These are phyloP conservation scores for Mus minutoides DNA, from an alignment of 2,797 vertebrate genomes.

Conservation along the genomic window DNA sequence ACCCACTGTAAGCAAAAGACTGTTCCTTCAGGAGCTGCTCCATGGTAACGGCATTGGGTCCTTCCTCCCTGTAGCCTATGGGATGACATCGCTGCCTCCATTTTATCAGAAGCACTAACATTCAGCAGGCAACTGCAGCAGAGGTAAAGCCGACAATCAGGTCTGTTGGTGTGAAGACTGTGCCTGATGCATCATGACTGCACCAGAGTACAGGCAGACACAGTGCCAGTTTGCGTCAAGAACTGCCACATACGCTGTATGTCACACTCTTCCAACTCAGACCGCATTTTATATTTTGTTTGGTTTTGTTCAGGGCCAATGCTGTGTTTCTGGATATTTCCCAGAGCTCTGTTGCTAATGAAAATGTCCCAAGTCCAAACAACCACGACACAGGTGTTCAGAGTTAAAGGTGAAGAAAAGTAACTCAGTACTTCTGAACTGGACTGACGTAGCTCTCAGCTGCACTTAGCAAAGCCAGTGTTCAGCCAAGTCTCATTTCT, in stretches of 20 bases:
- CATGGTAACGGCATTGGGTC: not conserved
- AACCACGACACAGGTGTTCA: not conserved
- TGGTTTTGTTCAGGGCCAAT: not conserved
- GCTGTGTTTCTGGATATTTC: not conserved
- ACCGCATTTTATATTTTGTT: not conserved
- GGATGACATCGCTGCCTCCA: not conserved
- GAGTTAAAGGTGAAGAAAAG: not conserved
- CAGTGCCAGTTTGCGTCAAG: not conserved
- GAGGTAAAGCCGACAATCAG: not conserved
- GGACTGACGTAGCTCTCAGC: not conserved
- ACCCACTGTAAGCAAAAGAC: not conserved
- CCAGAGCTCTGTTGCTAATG: not conserved
- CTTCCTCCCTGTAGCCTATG: not conserved
- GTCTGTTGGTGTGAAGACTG: not conserved
- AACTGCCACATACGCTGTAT: not conserved
- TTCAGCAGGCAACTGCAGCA: not conserved
- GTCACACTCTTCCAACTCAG: not conserved
- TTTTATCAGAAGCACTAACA: not conserved
- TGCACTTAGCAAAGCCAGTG: not conserved
- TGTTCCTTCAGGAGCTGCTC: not conserved
- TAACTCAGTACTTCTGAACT: not conserved
- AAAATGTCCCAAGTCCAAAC: slow-evolving; percentile 13
- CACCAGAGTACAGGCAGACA: not conserved
- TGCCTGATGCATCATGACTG: not conserved
- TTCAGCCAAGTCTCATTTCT: slow-evolving; percentile 16